Evolutionary conservation across 2,113 vertebrate species (phyloP), one percentile per base, ranked within the genome.

Genomic region (Ornithorhynchus anatinus): DNA sequence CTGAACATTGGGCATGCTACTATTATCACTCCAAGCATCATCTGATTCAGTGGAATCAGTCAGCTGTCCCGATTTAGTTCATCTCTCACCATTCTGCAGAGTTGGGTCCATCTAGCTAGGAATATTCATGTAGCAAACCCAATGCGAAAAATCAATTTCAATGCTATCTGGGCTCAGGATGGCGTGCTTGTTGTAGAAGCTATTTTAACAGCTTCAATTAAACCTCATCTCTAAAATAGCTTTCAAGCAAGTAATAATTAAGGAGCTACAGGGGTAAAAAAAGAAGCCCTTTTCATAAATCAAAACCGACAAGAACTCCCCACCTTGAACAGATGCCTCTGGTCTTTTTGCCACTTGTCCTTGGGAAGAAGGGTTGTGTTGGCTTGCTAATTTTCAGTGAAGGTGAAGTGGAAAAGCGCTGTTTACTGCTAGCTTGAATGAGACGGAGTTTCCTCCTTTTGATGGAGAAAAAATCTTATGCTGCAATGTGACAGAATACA

Each of bases 161-260:
- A 40, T 5, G 2, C 1, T 40, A 8, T 23, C 25, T 44, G 15
- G 47, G 37, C 23, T 10, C 58, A 78, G 72, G 5, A 29, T 50
- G 23, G 27, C 27, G 37, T 54, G 56, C 25, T 47, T 5, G 5
- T 32, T 57, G 10, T 57, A 57, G 75, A 38, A 6, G 27, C 43
- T 64, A 9, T 42, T 79, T 85, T 68, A 68, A 69, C 11, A 57
- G 4, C 23, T 62, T 78, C 77, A 47, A 59, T 39, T 76, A 4
- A 7, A 1, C 11, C 5, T 69, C 35, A 77, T 13, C 27, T 85
- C 47, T 73, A 32, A 54, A 80, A 77, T 0, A 44, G n/a, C 15
- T 57, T 57, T 25, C 23, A 43, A 74, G 8, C 8, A 70, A 81
- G 35, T 19, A 1, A 22, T 72, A 72, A 72, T 59, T 35, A 51